Evolutionary conservation across 1,140 invertebrate genomes (phyloP), one percentile per base, ranked within the genome.

Genomic region (Drosophila bocki): DNA sequence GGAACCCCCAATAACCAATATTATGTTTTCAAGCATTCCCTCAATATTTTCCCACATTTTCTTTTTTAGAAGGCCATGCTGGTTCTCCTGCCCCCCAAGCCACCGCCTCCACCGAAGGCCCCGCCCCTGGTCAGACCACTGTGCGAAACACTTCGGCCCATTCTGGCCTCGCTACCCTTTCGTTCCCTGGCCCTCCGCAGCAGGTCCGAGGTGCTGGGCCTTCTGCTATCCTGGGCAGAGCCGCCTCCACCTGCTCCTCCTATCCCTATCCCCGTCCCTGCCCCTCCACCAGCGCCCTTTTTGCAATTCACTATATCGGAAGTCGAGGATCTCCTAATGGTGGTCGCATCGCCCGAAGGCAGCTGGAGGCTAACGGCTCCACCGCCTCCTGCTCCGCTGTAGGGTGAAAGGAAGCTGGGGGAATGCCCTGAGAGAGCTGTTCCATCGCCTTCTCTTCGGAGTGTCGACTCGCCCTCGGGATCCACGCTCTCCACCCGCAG

Each of bases 111-210:
- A 7, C 91, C 72, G 57, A 86, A 78, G 0, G 70, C 74, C 17
- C 81, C 83, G 53, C 90, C 88, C n/a, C 90, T 59, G 19, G 90
- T 78, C 42, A 91, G 39, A 8, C 91, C 84, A 32, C 91, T 82
- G 39, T 93, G 92, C 41, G 92, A 93, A 9, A 91, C 88, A 51
- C 92, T 93, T 48, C 92, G 78, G 7, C 91, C 91, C 83, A 92
- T 92, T 37, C 90, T 71, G 8, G 85, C 78, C 71, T 92, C 92
- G 37, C 91, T 92, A 59, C 91, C 92, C 48, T 91, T 91, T 0
- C 92, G 78, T 56, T 93, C 92, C 37, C 92, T 81, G 11, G 92
- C 92, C 11, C 79, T 78, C 3, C 92, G 61, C 39, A 93, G 59
- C 50, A 93, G 51, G 74, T 93, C 92, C 60, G 91, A 91, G 15